Evolutionary conservation across 2,113 vertebrate species (phyloP).

Genomic region (Emydura subglobosa): DNA sequence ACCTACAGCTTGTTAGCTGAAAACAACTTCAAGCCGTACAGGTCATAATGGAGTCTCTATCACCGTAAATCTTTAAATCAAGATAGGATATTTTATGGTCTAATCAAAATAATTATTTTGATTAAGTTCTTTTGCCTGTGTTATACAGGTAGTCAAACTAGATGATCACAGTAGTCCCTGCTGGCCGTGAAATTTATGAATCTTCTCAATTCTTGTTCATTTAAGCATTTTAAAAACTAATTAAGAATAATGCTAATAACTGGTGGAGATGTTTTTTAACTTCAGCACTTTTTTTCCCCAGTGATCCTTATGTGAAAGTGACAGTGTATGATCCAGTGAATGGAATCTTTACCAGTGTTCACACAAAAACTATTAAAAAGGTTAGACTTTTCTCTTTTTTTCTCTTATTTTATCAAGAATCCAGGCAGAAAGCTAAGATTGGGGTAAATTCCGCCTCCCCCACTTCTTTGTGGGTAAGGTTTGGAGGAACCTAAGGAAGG

Average conservation of each 20-base stretch:
- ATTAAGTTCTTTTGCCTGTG: background rate
- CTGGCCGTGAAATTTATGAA: background rate
- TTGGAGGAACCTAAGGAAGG: background rate
- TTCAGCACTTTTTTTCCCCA: slow-evolving; percentile 65
- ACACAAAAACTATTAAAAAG: slow-evolving; percentile 97
- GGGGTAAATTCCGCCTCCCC: background rate
- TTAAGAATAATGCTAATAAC: background rate
- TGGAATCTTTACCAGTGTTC: slow-evolving; percentile 89
- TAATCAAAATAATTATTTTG: background rate
- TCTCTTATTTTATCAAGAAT: background rate
- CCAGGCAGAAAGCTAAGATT: background rate
- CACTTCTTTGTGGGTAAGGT: background rate
- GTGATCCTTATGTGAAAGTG: slow-evolving; percentile 95
- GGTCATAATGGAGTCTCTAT: background rate
- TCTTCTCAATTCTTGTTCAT: background rate
- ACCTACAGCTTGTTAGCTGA: too few species aligned
- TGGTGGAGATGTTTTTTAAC: background rate
- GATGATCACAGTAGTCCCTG: background rate
- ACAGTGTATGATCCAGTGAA: slow-evolving; percentile 91
- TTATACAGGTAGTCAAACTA: background rate
- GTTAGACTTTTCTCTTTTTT: slow-evolving; percentile 72
- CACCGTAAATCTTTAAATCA: background rate
- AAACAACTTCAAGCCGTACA: too few species aligned
- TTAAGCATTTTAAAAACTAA: background rate
- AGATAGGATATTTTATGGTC: background rate